These are phyloP conservation scores for Yponomeuta cagnagella DNA, from an alignment of 2,888 invertebrate genomes.

Conservation along the genomic window DNA sequence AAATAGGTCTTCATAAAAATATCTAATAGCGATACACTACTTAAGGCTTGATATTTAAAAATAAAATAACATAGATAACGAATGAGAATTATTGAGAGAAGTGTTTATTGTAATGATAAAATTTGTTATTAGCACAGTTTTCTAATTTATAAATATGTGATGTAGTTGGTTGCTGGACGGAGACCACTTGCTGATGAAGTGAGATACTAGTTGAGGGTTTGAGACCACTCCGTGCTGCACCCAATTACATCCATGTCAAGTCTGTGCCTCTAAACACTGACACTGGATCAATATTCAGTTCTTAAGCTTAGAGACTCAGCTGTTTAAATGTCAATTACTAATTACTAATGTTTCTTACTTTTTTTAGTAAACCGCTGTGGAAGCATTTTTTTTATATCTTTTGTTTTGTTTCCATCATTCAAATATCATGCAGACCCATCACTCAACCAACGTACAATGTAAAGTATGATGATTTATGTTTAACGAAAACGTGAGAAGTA, in stretches of 20 bases:
- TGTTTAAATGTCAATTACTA: slow-evolving; percentile 36
- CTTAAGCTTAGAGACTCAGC: slow-evolving; percentile 6
- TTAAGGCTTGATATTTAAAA: slow-evolving; percentile 56
- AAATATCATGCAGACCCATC: slow-evolving; percentile 35
- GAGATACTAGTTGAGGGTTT: slow-evolving; percentile 5
- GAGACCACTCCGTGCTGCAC: slow-evolving; percentile 23
- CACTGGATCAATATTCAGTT: not conserved
- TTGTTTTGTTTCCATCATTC: slow-evolving; percentile 30
- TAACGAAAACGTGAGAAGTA: slow-evolving; percentile 55
- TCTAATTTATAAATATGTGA: slow-evolving; percentile 26
- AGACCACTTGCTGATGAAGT: slow-evolving; percentile 21
- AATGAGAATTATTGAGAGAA: slow-evolving; percentile 59
- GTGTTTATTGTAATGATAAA: slow-evolving; percentile 45
- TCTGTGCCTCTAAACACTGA: slow-evolving; percentile 9
- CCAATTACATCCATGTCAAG: slow-evolving; percentile 35
- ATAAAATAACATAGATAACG: slow-evolving; percentile 43
- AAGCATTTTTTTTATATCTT: slow-evolving; percentile 25
- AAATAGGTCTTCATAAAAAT: slow-evolving; percentile 58
- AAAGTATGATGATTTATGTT: slow-evolving; percentile 28
- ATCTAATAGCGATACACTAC: slow-evolving; percentile 48
- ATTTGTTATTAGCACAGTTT: slow-evolving; percentile 42
- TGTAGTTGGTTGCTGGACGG: slow-evolving; percentile 43
- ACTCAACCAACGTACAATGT: slow-evolving; percentile 13
- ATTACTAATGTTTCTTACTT: slow-evolving; percentile 34
- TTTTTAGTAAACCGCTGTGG: slow-evolving; percentile 14